These are phyloP conservation scores for Philaenus spumarius DNA, from an alignment of 1,140 invertebrate genomes.

Conservation along the genomic window DNA sequence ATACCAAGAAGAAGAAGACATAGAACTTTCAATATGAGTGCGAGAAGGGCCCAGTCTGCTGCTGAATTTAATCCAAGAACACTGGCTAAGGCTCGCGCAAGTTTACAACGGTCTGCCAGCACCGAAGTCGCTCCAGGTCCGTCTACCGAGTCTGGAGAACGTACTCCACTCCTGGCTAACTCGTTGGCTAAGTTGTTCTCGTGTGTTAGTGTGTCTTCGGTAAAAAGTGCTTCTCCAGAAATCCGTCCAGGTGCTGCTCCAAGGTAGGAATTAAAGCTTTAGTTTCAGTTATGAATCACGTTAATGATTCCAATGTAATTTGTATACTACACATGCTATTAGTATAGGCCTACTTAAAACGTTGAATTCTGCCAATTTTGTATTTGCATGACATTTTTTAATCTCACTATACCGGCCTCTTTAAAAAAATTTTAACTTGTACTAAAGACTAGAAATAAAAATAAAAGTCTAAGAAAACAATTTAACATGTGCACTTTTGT, in stretches of 20 bases:
- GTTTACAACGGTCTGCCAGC: slow-evolving; percentile 40
- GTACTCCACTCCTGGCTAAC: slow-evolving; percentile 51
- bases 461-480: too few relatives aligned
- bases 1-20: slow-evolving; percentile 31
- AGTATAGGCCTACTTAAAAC: too few relatives aligned
- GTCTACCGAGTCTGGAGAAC: slow-evolving; percentile 33
- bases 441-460: too few relatives aligned
- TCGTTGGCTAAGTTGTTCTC: slow-evolving; percentile 56
- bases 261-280: background rate
- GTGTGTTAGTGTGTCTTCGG: slow-evolving; percentile 23
- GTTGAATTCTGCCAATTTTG: too few relatives aligned
- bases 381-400: too few relatives aligned
- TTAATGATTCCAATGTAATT: too few relatives aligned
- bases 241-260: slow-evolving; percentile 35
- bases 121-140: slow-evolving; percentile 35
- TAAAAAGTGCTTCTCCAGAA: slow-evolving; percentile 44
- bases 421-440: too few relatives aligned
- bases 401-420: too few relatives aligned
- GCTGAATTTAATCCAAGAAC: slow-evolving; percentile 61
- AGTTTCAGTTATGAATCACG: too few relatives aligned
- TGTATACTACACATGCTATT: too few relatives aligned
- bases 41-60: slow-evolving; percentile 61
- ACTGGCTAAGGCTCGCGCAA: slow-evolving; percentile 47
- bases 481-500: too few relatives aligned
- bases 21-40: slow-evolving; percentile 44